A percentile compares a stretch with the other conserved stretches of the same genome.
Conservation (phyloP, 1,140 invertebrate genomes). For the Drosophila pallidifrons region DNA sequence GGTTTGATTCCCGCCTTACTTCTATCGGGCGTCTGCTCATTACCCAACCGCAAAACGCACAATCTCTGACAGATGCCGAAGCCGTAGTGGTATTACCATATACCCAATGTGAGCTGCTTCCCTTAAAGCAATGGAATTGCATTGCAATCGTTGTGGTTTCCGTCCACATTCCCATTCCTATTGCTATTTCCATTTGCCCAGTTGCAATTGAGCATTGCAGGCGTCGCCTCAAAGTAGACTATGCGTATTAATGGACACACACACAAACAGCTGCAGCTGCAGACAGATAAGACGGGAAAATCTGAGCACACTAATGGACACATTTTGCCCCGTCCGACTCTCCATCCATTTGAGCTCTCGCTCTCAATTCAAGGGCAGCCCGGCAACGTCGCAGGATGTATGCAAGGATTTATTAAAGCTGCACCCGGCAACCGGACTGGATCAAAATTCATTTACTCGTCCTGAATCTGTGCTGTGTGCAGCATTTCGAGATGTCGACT, state of each 20-base stretch:
- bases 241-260: slow-evolving; percentile 68
- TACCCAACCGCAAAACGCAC: slow-evolving; percentile 58
- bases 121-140: slow-evolving; percentile 51
- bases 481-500: slow-evolving; percentile 17
- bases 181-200: slow-evolving; percentile 12
- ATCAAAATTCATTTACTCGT: slow-evolving; percentile 32
- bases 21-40: slow-evolving; percentile 39
- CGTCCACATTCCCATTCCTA: slow-evolving; percentile 2
- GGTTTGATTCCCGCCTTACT: slow-evolving; percentile 3
- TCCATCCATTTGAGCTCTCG: not conserved
- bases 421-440: slow-evolving; percentile 7
- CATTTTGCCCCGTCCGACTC: slow-evolving; percentile 22
- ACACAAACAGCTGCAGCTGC: slow-evolving; percentile 2
- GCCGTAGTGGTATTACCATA: slow-evolving; percentile 31
- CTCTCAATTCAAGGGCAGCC: not conserved
- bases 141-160: slow-evolving; percentile 63
- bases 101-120: not conserved
- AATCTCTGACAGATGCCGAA: slow-evolving; percentile 50
- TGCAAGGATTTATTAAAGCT: slow-evolving; percentile 43
- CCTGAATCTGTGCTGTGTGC: not conserved
- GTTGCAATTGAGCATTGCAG: slow-evolving; percentile 52
- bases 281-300: slow-evolving; percentile 28
- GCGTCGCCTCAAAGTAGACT: slow-evolving; percentile 55
- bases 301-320: slow-evolving; percentile 39
- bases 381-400: not conserved